These are phyloP conservation scores for Caenorhabditis sulstoni DNA, from an alignment of 2,888 invertebrate species.

Conservation along the genomic window DNA sequence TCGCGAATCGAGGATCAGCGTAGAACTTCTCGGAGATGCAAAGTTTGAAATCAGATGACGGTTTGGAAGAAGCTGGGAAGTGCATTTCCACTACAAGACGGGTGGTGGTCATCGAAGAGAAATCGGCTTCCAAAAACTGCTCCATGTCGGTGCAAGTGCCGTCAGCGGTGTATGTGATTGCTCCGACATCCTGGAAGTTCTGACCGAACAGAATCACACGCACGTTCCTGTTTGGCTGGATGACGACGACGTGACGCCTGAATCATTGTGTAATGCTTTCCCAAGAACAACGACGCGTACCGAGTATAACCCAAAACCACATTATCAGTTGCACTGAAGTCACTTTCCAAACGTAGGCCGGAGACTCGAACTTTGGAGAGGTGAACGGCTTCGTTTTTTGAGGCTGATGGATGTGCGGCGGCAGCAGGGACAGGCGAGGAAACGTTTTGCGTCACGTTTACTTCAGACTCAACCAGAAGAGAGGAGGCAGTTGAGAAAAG, in stretches of 20 bases:
- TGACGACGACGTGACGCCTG: conserved; percentile 35
- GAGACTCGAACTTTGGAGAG: conserved; percentile 30
- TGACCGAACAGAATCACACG: conserved; percentile 45
- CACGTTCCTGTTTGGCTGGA: conserved; percentile 28
- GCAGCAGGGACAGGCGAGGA: no score
- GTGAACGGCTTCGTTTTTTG: conserved; percentile 27
- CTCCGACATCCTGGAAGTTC: conserved; percentile 42
- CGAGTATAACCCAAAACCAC: conserved; percentile 44
- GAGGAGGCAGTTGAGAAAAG: background rate
- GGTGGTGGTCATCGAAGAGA: conserved; percentile 27
- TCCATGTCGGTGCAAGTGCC: conserved; percentile 34
- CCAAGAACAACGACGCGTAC: background rate
- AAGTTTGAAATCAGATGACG: conserved; percentile 17
- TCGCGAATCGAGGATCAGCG: conserved; percentile 10
- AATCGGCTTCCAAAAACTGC: conserved; percentile 45
- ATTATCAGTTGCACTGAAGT: conserved; percentile 1
- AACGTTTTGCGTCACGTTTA: background rate
- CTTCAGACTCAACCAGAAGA: background rate
- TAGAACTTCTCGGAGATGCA: conserved; percentile 48
- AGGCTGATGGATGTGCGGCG: no score
- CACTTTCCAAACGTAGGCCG: conserved; percentile 33
- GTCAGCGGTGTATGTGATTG: conserved; percentile 45
- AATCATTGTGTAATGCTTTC: background rate
- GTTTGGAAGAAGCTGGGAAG: conserved; percentile 27
- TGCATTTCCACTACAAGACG: conserved; percentile 21